Percentiles rank a stretch among this genome's conserved stretches.
These are phyloP conservation scores for Physeter macrocephalus DNA, from an alignment of 2,113 vertebrate genomes.

Conservation along the genomic window DNA sequence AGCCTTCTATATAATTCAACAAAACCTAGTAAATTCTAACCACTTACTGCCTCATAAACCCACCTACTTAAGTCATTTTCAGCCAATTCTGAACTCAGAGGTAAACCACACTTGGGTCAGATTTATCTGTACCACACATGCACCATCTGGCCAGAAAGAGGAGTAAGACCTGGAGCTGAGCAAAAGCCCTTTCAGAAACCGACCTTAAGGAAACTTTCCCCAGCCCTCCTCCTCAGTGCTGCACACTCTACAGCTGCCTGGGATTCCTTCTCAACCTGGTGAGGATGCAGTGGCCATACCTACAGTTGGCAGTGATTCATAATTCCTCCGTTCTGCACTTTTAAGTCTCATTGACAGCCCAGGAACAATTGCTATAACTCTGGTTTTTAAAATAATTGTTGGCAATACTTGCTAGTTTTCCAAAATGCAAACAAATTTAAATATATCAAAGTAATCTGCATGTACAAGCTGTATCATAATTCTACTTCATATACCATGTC, in stretches of 20 bases:
- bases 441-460: background rate
- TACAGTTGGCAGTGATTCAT: background rate
- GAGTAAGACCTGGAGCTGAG: background rate
- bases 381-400: background rate
- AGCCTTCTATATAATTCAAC: background rate
- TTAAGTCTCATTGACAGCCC: background rate
- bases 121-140: background rate
- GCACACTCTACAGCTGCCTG: background rate
- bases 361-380: background rate
- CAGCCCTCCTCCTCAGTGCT: too few relatives aligned
- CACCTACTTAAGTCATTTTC: background rate
- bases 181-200: background rate
- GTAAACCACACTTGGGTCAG: background rate
- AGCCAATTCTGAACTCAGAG: background rate
- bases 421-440: conserved; percentile 20
- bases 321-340: background rate
- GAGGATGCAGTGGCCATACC: background rate
- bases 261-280: background rate
- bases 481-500: background rate
- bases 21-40: background rate
- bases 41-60: background rate
- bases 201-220: background rate
- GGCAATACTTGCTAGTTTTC: background rate
- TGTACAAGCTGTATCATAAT: background rate
- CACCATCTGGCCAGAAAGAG: background rate